Evolutionary conservation across 2,797 vertebrate genomes (phyloP).

Genomic region (Podarcis siculus): DNA sequence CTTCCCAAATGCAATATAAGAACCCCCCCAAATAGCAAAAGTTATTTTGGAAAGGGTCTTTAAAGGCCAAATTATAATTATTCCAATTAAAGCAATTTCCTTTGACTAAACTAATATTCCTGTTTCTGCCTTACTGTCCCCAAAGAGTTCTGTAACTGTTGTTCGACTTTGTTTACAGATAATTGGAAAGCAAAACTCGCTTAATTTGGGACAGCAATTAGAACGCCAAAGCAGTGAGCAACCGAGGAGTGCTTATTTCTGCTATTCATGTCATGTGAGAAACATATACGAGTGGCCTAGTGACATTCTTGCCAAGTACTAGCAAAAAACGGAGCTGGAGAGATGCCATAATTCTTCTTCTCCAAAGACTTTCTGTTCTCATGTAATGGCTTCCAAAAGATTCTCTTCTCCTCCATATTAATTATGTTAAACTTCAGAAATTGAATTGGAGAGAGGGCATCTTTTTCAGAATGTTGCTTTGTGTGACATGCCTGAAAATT

Average conservation of each 20-base stretch:
- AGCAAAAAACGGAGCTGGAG: background rate
- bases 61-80: conserved; percentile 29
- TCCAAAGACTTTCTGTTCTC: background rate
- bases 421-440: background rate
- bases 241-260: background rate
- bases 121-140: conserved; percentile 12
- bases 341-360: background rate
- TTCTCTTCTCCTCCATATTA: background rate
- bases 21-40: background rate
- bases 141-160: conserved; percentile 33
- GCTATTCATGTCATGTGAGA: background rate
- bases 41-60: conserved; percentile 3
- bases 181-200: conserved; percentile 40
- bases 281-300: background rate
- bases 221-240: conserved; percentile 27
- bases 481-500: background rate
- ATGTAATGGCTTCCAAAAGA: background rate
- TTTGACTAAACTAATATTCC: conserved; percentile 32
- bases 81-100: conserved; percentile 28
- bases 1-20: background rate
- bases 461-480: background rate
- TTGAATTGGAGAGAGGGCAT: background rate
- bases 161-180: conserved; percentile 42
- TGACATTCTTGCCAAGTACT: accelerated
- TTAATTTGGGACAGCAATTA: background rate